Evolutionary conservation across 1,140 invertebrate species (phyloP), one percentile per base, ranked within the genome.

Genomic region (Eubasilissa regina): DNA sequence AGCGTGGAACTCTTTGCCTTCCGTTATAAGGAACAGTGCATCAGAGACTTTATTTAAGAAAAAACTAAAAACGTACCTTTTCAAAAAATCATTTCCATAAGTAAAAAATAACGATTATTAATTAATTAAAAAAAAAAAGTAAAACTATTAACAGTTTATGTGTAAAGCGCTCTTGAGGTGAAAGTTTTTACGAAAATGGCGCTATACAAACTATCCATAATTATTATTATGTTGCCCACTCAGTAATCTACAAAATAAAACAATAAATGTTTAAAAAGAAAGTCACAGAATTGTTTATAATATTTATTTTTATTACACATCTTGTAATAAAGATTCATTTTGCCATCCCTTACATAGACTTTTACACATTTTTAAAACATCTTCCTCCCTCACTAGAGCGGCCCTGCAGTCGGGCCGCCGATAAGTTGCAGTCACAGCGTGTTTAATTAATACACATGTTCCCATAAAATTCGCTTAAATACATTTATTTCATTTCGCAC

Each of bases 321-420:
- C 76, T 55, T 62, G 81, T 80, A 80, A 82, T 82, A 82, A n/a
- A 81, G 78, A 80, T 75, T 82, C 77, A 82, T 82, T 82, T 82
- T 82, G 81, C 81, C 81, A 82, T 82, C 81, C 81, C 81, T 77
- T 80, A 82, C 70, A 79, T 70, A 70, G 66, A 70, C 66, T 70
- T 70, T 70, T 70, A 70, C 66, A 70, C 66, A 70, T 70, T 70
- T 70, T 70, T 70, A 47, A 53, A 73, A 73, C 53, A 55, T 55
- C 56, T 73, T 43, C 48, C 10, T 45, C 53, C 43, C n/a, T n/a
- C n/a, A n/a, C n/a, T n/a, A 15, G 13, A 10, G 44, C 12, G 68
- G 4, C 53, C 8, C 12, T 17, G 55, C 11, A 35, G 8, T 15
- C 55, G 55, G 19, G 44, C 12, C 21, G 17, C 13, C 13, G 43